Conservation (phyloP, 2,888 invertebrate genomes). For the Cordilura impudica region DNA sequence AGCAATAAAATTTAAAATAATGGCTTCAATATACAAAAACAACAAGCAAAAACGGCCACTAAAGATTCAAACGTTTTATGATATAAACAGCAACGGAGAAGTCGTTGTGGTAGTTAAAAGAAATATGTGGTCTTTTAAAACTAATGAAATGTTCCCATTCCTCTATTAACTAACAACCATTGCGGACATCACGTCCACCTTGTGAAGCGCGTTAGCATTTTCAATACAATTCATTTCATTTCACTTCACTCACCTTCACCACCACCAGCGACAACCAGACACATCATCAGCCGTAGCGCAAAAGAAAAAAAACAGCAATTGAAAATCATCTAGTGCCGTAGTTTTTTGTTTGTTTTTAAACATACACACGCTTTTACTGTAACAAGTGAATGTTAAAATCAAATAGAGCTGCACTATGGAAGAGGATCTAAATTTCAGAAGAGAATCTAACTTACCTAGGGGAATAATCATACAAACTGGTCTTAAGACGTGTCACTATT, state of each 20-base stretch:
- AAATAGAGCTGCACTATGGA: neutral
- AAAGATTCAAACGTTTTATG: neutral
- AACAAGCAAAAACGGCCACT: conserved; percentile 13
- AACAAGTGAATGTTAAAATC: conserved; percentile 40
- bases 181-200: conserved; percentile 55
- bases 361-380: neutral
- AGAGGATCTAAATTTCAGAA: no score
- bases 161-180: conserved; percentile 43
- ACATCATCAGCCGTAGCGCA: neutral
- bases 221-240: conserved; percentile 49
- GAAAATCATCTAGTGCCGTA: neutral
- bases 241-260: conserved; percentile 59
- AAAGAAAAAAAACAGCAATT: neutral
- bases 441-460: no score
- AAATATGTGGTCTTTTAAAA: conserved; percentile 54
- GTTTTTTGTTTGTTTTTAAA: neutral
- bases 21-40: conserved; percentile 34
- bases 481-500: no score
- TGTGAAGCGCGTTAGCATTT: conserved; percentile 36
- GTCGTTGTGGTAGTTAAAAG: conserved; percentile 49
- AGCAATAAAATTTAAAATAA: conserved; percentile 58
- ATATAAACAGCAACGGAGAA: conserved; percentile 20
- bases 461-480: no score
- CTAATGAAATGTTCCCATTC: conserved; percentile 54
- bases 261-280: conserved; percentile 58